Conservation (phyloP, 2,797 vertebrate species). For the Sitta carolinensis region DNA sequence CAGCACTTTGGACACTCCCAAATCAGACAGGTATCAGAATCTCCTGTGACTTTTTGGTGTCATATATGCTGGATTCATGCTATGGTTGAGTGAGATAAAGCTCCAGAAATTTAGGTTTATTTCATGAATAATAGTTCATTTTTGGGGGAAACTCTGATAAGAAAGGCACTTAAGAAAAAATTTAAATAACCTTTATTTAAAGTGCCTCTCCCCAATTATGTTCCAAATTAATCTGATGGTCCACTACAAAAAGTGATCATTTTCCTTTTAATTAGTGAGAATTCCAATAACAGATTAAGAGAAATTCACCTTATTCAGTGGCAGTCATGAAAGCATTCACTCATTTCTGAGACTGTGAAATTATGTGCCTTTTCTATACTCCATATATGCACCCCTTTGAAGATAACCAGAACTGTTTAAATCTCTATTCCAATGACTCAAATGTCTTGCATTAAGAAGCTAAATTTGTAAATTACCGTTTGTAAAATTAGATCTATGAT, state of each 20-base stretch:
- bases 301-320: background rate
- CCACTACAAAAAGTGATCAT: background rate
- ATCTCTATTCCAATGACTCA: background rate
- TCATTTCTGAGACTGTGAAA: background rate
- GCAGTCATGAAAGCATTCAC: fast-evolving
- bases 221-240: background rate
- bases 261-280: background rate
- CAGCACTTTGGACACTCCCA: background rate
- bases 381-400: background rate
- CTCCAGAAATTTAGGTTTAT: background rate
- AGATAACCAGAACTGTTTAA: background rate
- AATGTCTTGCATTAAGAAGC: background rate
- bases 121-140: background rate
- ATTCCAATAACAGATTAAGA: background rate
- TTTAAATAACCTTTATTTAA: background rate
- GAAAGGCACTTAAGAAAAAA: background rate
- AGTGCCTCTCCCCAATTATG: background rate
- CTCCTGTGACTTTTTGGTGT: background rate
- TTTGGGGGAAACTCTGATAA: background rate
- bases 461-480: background rate
- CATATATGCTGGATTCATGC: background rate
- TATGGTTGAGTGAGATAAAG: background rate
- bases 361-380: background rate
- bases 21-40: background rate
- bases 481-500: background rate